A percentile compares a stretch with the other conserved stretches of the same genome.
phyloP scores from a whole-genome alignment of 2,888 invertebrate species.

The Atrina japonica region DNA sequence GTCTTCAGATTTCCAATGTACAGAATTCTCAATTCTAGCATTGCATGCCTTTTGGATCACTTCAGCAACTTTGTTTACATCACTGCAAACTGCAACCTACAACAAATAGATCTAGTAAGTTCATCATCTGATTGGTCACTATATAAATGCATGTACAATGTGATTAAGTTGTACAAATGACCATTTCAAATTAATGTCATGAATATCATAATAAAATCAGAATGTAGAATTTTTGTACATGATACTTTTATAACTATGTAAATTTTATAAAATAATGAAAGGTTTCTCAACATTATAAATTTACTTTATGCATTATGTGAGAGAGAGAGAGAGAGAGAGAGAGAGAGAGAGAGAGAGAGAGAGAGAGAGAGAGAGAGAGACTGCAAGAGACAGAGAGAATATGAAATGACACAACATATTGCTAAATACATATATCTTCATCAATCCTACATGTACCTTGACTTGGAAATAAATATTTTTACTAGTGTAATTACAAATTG shows the following conservation, averaged over 20 bases:
- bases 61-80: slow-evolving; percentile 45
- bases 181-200: too few relatives aligned
- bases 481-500: slow-evolving; percentile 48
- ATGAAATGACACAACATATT: neutral
- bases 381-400: neutral
- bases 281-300: too few relatives aligned
- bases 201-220: too few relatives aligned
- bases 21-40: slow-evolving; percentile 38
- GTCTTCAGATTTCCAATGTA: slow-evolving; percentile 39
- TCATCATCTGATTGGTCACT: too few relatives aligned
- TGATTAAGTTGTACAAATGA: too few relatives aligned
- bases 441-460: slow-evolving; percentile 6
- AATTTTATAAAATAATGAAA: too few relatives aligned
- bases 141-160: too few relatives aligned
- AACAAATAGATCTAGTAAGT: slow-evolving; percentile 10
- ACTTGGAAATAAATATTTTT: slow-evolving; percentile 33
- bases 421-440: neutral
- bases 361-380: neutral
- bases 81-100: slow-evolving; percentile 40
- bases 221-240: too few relatives aligned
- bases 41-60: slow-evolving; percentile 54
- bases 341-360: too few relatives aligned
- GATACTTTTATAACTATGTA: too few relatives aligned
- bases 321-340: too few relatives aligned
- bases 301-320: too few relatives aligned